Base-by-base conservation (phyloP, 2,888 invertebrate genomes). In the Drosophila borborema region DNA sequence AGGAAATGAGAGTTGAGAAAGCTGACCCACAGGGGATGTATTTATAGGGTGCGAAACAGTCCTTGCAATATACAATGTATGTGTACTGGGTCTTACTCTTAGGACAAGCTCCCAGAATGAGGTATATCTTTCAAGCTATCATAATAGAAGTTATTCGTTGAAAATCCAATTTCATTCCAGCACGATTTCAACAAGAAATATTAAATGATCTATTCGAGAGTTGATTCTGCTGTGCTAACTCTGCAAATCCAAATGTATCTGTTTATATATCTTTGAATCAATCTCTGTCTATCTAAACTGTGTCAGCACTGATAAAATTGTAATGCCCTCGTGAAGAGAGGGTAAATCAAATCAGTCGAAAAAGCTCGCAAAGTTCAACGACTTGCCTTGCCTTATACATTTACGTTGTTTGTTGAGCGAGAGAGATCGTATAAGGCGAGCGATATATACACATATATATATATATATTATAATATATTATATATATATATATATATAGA, bases 331-430 rank as follows among this genome's bases (percentile, higher is more conserved):
- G 34, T 10, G 23, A 10, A 16, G 40, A 28, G 40, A 54, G 54
- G n/a, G 54, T 23, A 54, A 23, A 23, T 40, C 20, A 23, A 38
- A 46, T 36, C 36, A n/a, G 38, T 18, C 28, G n/a, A 38, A 48
- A 46, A 55, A 65, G 49, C 45, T 31, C 49, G 41, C 56, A 45
- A 64, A 63, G 80, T 75, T 78, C 80, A 79, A 79, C 63, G 77
- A 78, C 80, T 46, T 46, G 59, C 9, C 36, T 36, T 58, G 66
- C 46, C 56, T 14, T 20, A 38, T 41, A 56, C 53, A 60, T 28
- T 71, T 36, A 10, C 48, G 51, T 72, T 72, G 64, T 38, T 62
- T 34, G 70, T 74, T 59, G 60, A 67, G 60, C 54, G 38, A 38
- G 59, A 28, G 61, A 28, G 61, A 23, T 41, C 53, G 40, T 20